These are phyloP conservation scores for Myathropa florea DNA, from an alignment of 2,888 invertebrate species.

Conservation along the genomic window DNA sequence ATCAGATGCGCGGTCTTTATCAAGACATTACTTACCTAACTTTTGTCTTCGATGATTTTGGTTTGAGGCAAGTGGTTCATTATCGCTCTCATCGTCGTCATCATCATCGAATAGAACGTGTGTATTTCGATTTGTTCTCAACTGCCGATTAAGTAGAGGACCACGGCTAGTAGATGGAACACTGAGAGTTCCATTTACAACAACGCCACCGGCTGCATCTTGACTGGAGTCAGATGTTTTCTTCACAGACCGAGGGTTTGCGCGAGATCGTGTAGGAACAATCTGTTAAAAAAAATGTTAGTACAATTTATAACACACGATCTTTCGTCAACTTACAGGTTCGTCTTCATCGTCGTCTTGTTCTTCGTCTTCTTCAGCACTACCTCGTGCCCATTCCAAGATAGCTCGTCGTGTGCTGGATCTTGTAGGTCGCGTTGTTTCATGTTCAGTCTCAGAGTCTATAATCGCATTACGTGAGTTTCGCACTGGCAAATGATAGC, in stretches of 20 bases:
- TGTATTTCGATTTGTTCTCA: slow-evolving; percentile 79
- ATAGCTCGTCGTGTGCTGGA: slow-evolving; percentile 78
- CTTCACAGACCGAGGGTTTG: slow-evolving; percentile 24
- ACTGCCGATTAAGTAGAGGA: slow-evolving; percentile 73
- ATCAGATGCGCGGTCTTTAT: neutral
- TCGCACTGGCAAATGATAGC: slow-evolving; percentile 78
- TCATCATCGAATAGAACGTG: slow-evolving; percentile 74
- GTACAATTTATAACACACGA: neutral
- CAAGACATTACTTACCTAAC: slow-evolving; percentile 32
- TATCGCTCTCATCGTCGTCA: slow-evolving; percentile 77
- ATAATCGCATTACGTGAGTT: slow-evolving; percentile 74
- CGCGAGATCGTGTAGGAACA: slow-evolving; percentile 73
- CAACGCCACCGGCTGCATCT: slow-evolving; percentile 70
- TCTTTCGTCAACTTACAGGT: slow-evolving; percentile 73
- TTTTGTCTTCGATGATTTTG: slow-evolving; percentile 72
- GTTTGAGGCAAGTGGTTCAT: slow-evolving; percentile 78
- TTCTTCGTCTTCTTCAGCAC: slow-evolving; percentile 77
- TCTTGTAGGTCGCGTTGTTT: slow-evolving; percentile 76
- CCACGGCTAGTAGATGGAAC: slow-evolving; percentile 35
- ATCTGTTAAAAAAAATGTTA: slow-evolving; percentile 73
- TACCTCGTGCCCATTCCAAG: slow-evolving; percentile 78
- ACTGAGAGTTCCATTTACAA: slow-evolving; percentile 45
- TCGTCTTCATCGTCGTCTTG: slow-evolving; percentile 76
- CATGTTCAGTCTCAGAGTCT: slow-evolving; percentile 78
- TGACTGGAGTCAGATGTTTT: slow-evolving; percentile 73